phyloP scores from a whole-genome alignment of 2,797 vertebrate species.

The Ambastaia sidthimunki region DNA sequence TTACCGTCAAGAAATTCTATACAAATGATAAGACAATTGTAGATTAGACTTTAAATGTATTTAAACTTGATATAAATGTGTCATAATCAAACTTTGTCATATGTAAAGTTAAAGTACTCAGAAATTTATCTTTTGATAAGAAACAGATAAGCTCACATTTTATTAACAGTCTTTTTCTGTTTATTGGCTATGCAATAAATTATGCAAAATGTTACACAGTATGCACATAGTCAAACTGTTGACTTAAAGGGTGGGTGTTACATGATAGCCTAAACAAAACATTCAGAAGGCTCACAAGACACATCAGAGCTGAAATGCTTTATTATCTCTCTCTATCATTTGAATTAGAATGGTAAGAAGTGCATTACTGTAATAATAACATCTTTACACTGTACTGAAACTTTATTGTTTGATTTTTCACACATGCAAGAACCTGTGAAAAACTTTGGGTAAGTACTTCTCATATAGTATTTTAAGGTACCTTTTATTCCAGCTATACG shows the following conservation, averaged over 20 bases:
- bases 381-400: not conserved
- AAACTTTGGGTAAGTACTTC: not conserved
- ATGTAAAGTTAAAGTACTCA: slow-evolving; percentile 17
- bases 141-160: slow-evolving; percentile 3
- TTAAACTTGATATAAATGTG: slow-evolving; percentile 13
- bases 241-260: slow-evolving; percentile 53
- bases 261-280: slow-evolving; percentile 3
- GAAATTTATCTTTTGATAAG: not conserved
- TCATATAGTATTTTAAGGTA: not conserved
- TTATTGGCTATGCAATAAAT: slow-evolving; percentile 21
- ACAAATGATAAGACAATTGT: slow-evolving; percentile 4
- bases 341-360: slow-evolving; percentile 15
- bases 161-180: slow-evolving; percentile 29
- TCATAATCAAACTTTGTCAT: not conserved
- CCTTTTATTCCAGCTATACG: not conserved
- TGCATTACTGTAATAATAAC: not conserved
- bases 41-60: not conserved
- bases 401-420: not conserved
- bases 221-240: slow-evolving; percentile 43
- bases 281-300: not conserved
- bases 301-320: not conserved
- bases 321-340: not conserved
- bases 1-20: slow-evolving; percentile 87
- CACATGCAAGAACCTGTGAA: not conserved
- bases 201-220: slow-evolving; percentile 30